Base-by-base conservation (phyloP, 2,888 invertebrate species). In the Ectobius pallidus region DNA sequence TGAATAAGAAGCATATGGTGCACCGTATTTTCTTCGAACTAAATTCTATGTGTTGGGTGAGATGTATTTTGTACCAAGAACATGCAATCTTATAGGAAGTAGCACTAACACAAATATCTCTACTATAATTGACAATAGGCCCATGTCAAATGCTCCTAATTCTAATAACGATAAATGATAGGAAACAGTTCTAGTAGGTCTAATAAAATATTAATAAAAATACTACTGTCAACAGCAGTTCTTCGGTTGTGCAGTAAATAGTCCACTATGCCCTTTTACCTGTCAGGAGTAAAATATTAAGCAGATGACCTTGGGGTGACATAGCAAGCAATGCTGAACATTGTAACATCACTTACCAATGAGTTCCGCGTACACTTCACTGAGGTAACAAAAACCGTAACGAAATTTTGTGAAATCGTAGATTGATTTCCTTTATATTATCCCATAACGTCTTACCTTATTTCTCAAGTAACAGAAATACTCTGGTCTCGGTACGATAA, bases 391-490 rank as follows among this genome's bases (percentile, higher is more conserved):
- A 63, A 63, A 63, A 42, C 63, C 63, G 25, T 34, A 63, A 25
- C 63, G 16, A 63, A 63, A 63, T 34, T 63, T 42, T n/a, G 63
- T 63, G 63, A 63, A 63, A 63, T 63, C 63, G 34, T 3, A 63
- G 63, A 63, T 63, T 63, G 63, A 63, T 63, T 63, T 34, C 42
- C 25, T 42, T 9, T 52, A 16, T 52, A 25, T 52, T 52, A 14
- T 25, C 25, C 14, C 52, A 20, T 14, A 14, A 25, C 20, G 6
- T 52, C n/a, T 11, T 20, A 49, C 20, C 49, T 49, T 18, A 9
- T 49, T n/a, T 22, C 49, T 20, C 22, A 22, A 20, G 18, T 22
- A 18, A 18, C 20, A 3, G 22, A 18, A 18, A 22, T 7, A 18
- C 25, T 52, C 52, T 52, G 52, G n/a, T 52, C 14, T 52, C 52